phyloP scores from a whole-genome alignment of 2,113 vertebrate genomes.

The Sinocyclocheilus rhinocerous region DNA sequence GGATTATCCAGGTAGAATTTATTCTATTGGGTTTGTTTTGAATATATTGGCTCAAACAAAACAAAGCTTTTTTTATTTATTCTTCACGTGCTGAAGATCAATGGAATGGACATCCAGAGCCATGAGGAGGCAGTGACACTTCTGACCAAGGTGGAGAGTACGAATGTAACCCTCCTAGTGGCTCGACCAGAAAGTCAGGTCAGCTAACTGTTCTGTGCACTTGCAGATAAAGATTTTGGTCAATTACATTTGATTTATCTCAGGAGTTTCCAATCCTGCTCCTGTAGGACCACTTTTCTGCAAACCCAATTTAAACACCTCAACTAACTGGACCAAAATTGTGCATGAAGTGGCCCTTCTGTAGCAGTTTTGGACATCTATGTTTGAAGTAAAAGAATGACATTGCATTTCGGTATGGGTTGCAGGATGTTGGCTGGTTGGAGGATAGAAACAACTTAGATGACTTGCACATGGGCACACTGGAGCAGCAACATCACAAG shows the following conservation, averaged over 20 bases:
- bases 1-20: constrained; percentile 86
- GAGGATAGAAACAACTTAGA: constrained; percentile 95
- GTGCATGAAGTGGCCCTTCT: not conserved
- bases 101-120: constrained; percentile 93
- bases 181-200: constrained; percentile 94
- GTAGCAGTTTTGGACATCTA: not conserved
- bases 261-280: not conserved
- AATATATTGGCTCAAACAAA: not conserved
- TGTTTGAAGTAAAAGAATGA: not conserved
- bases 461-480: constrained; percentile 94
- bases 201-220: constrained; percentile 13
- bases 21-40: not conserved
- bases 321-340: not conserved
- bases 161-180: constrained; percentile 89
- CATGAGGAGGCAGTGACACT: constrained; percentile 89
- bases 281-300: not conserved
- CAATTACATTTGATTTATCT: not conserved
- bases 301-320: not conserved
- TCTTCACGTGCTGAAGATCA: constrained; percentile 80
- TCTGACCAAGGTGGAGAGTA: constrained; percentile 88
- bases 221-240: not conserved
- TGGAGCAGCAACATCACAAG: constrained; percentile 93
- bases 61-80: constrained; percentile 4
- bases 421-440: constrained; percentile 96
- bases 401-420: constrained; percentile 37